Conservation (phyloP, 1,140 invertebrate genomes). For the Phenacoccus solenopsis region DNA sequence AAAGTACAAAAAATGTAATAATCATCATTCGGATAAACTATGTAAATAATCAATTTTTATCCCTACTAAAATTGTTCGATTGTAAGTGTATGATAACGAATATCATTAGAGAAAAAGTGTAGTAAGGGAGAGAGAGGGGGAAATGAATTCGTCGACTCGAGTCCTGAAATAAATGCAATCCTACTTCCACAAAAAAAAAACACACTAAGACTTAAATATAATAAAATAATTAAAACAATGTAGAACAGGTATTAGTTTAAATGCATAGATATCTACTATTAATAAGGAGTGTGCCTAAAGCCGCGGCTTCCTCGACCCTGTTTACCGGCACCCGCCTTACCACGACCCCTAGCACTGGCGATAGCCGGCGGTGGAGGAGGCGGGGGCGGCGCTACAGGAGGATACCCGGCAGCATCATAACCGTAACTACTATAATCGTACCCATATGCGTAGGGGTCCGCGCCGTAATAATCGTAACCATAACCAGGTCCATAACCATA, state of each 20-base stretch:
- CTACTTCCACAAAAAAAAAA: not conserved
- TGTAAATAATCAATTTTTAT: too few species aligned
- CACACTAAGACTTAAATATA: not conserved
- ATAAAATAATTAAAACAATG: not conserved
- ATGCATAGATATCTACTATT: not conserved
- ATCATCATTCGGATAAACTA: too few species aligned
- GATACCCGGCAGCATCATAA: slow-evolving; percentile 5
- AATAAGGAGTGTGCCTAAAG: slow-evolving; percentile 10
- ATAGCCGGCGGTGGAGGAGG: not conserved
- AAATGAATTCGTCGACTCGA: not conserved
- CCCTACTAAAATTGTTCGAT: too few species aligned
- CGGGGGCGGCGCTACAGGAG: not conserved
- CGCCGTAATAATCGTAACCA: slow-evolving; percentile 18
- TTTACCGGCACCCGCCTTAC: slow-evolving; percentile 1
- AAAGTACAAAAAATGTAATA: too few species aligned
- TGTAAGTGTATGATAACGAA: too few species aligned
- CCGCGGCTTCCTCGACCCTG: slow-evolving; percentile 6
- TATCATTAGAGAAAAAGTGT: too few species aligned
- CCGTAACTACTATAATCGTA: slow-evolving; percentile 7
- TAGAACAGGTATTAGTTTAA: not conserved
- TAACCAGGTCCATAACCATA: slow-evolving; percentile 21
- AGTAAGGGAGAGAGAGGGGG: too few species aligned
- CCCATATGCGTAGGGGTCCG: slow-evolving; percentile 8
- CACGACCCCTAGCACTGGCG: not conserved
- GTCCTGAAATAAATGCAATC: not conserved